Evolutionary conservation across 2,113 vertebrate species (phyloP), one percentile per base, ranked within the genome.

Genomic region (Centrocercus urophasianus): DNA sequence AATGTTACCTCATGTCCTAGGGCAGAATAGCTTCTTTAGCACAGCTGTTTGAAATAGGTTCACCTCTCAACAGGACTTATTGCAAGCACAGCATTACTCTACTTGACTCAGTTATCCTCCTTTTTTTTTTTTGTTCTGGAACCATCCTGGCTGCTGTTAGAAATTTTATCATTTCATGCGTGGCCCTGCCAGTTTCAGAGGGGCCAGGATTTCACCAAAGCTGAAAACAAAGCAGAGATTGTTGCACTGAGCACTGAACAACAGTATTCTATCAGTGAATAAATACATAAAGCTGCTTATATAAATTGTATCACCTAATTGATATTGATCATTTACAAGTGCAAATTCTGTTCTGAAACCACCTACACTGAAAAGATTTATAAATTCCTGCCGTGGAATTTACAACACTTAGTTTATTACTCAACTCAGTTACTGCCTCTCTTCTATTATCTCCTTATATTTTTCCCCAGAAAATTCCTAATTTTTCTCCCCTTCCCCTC

Each of bases 261-360:
- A 32, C 52, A 15, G 10, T 61, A 70, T 2, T 65, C 34, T 36
- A 18, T 17, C 43, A 74, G 10, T 12, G 50, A 67, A n/a, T 60
- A 66, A 50, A 13, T 57, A 11, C 11, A 78, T 36, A 57, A 6
- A 61, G 16, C 61, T 5, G 27, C 8, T 77, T 54, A 32, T 19
- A 56, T 83, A 90, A 88, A 76, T 76, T 59, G 47, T 80, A 88
- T 50, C 5, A 19, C 17, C 6, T 77, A 40, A 83, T 38, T 84
- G 13, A n/a, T 80, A 80, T 38, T 60, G 38, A 74, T 81, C 42
- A 63, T 59, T 54, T 12, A 34, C 10, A 79, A 69, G 17, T 22
- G 77, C 25, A 32, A 91, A 59, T 67, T 42, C 8, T 81, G 5
- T 12, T 92, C 27, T 85, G 52, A 90, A 85, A 93, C 45, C n/a